Evolutionary conservation across 2,797 vertebrate genomes (phyloP).

Genomic region (Emydoidea blandingii): DNA sequence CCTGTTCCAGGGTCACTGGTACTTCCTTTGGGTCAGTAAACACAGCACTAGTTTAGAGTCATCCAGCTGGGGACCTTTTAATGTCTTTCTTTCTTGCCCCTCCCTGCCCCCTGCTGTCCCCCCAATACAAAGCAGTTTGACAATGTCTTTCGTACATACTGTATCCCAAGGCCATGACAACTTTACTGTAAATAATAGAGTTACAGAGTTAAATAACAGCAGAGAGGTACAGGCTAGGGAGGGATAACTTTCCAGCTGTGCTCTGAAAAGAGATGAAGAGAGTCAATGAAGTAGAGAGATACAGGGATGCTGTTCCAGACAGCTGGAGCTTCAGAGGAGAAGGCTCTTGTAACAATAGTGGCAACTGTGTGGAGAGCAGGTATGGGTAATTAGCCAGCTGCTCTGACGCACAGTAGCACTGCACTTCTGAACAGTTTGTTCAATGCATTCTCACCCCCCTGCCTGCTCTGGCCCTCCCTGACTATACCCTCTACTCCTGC

Average conservation of each 20-base stretch:
- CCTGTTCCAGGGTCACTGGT: no score
- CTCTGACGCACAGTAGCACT: not conserved
- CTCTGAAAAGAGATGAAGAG: not conserved
- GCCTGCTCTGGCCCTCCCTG: not conserved
- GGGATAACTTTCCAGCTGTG: not conserved
- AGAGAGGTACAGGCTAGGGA: not conserved
- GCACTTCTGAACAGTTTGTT: not conserved
- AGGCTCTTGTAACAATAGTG: not conserved
- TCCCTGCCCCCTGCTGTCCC: no score
- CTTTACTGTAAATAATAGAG: not conserved
- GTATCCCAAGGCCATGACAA: not conserved
- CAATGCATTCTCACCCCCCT: rapidly evolving
- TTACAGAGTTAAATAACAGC: not conserved
- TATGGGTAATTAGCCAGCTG: not conserved
- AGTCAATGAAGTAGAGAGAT: not conserved
- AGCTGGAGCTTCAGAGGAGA: not conserved
- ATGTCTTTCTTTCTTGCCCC: not conserved
- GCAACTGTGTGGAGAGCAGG: not conserved
- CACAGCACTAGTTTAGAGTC: not conserved
- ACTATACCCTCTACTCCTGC: not conserved
- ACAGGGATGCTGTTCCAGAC: not conserved
- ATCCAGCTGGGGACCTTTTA: not conserved
- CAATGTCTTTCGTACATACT: not conserved
- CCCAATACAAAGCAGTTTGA: not conserved
- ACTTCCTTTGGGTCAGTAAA: not conserved